Evolutionary conservation across 1,140 invertebrate species (phyloP).

Genomic region (Vanessa atalanta): DNA sequence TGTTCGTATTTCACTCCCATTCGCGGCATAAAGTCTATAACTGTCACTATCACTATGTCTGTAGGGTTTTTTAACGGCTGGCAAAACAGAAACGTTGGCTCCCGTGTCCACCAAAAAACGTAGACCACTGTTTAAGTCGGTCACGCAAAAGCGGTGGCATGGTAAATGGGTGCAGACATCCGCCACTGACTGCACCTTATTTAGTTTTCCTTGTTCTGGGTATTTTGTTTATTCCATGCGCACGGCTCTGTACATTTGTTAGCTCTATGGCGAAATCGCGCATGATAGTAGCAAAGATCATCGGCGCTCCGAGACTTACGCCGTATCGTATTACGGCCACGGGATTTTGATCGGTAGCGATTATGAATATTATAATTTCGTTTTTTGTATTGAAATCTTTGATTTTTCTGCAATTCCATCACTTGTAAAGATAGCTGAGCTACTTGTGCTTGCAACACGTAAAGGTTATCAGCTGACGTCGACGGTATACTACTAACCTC

Average conservation of each 20-base stretch:
- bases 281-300: too few relatives aligned
- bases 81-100: not conserved
- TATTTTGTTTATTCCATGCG: too few relatives aligned
- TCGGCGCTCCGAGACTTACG: not conserved
- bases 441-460: slow-evolving; percentile 19
- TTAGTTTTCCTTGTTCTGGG: slow-evolving; percentile 22
- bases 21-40: too few relatives aligned
- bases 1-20: too few relatives aligned
- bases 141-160: slow-evolving; percentile 32
- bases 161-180: slow-evolving; percentile 26
- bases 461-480: slow-evolving; percentile 15
- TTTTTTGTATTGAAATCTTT: slow-evolving; percentile 1
- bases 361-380: slow-evolving; percentile 22
- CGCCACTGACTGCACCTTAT: slow-evolving; percentile 29
- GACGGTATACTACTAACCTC: slow-evolving; percentile 17
- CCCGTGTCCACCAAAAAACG: slow-evolving; percentile 29
- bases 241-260: too few relatives aligned
- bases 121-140: slow-evolving; percentile 36
- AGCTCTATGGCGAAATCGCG: too few relatives aligned
- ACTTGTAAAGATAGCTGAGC: too few relatives aligned
- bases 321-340: slow-evolving; percentile 16
- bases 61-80: too few relatives aligned
- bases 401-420: slow-evolving; percentile 10
- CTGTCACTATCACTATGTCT: too few relatives aligned
- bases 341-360: slow-evolving; percentile 17